Base-by-base conservation (phyloP, 2,113 vertebrate genomes). In the Oreotragus oreotragus region DNA sequence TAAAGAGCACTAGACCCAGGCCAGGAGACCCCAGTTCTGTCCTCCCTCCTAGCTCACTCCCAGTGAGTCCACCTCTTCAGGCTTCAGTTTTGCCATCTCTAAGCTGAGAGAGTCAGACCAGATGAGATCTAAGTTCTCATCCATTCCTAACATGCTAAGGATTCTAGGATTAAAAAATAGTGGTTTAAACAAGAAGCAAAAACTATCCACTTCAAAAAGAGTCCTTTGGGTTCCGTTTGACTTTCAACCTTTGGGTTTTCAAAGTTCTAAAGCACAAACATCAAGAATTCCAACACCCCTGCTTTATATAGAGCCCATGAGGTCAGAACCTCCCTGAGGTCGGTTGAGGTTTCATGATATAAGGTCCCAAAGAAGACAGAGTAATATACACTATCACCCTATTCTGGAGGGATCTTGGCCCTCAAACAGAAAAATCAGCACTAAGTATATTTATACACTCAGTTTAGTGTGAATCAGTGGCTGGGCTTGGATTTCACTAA, bases 351-450 rank as follows among this genome's bases (percentile, higher is more conserved):
- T 96, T 97, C 97, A 91, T 27, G 36, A 98, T 57, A 49, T 39
- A 57, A 30, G 66, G 80, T 73, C 84, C n/a, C 90, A 92, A 88
- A 90, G 84, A 97, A 94, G 70, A 91, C 58, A 76, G 64, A 80
- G 62, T 97, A 96, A 97, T 96, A 36, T n/a, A 93, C 19, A 96
- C 88, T 91, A 93, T 73, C 88, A 95, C 96, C 64, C 55, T 93
- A 95, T 53, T 97, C 96, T 94, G 66, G 94, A 93, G 53, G 89
- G 86, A 93, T 97, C 62, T 93, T 96, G 93, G 93, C 36, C 86
- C 47, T 23, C 64, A 97, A 96, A 96, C 84, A 94, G 89, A 97
- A 96, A 97, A 96, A 92, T 95, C 96, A 97, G 88, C 96, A 97
- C 88, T 79, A 83, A 90, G 33, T 86, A 66, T 96, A 97, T 97